Evolutionary conservation across 2,888 invertebrate genomes (phyloP).

Genomic region (Bombyx huttoni): DNA sequence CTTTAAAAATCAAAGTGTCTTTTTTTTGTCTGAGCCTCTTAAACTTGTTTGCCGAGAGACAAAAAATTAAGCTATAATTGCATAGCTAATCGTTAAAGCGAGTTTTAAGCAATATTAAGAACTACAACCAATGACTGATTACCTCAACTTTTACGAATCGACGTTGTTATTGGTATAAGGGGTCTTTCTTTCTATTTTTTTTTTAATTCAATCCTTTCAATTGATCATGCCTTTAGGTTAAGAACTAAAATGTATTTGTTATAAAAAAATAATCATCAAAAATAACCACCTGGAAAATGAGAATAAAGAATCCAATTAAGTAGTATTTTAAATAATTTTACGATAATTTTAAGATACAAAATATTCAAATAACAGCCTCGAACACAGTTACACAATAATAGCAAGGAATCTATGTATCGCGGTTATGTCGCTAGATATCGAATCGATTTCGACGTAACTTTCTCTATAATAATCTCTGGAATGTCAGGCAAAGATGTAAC

Average conservation of each 20-base stretch:
- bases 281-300: too few relatives aligned
- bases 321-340: too few relatives aligned
- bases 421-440: conserved; percentile 7
- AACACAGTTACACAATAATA: conserved; percentile 2
- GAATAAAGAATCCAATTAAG: too few relatives aligned
- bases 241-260: too few relatives aligned
- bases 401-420: background rate
- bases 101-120: conserved; percentile 13
- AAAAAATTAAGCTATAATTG: conserved; percentile 23
- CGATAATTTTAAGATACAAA: too few relatives aligned
- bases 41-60: conserved; percentile 20
- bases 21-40: conserved; percentile 9
- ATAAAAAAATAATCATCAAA: too few relatives aligned
- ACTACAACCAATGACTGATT: background rate
- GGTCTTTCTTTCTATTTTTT: too few relatives aligned
- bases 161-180: too few relatives aligned
- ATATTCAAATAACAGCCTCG: background rate
- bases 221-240: too few relatives aligned
- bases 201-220: too few relatives aligned
- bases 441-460: conserved; percentile 11
- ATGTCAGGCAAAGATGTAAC: conserved; percentile 11
- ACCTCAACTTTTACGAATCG: too few relatives aligned
- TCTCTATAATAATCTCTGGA: conserved; percentile 13
- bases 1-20: background rate
- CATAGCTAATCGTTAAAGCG: conserved; percentile 20